Evolutionary conservation across 2,797 vertebrate genomes (phyloP).

Genomic region (Crax fasciolata): DNA sequence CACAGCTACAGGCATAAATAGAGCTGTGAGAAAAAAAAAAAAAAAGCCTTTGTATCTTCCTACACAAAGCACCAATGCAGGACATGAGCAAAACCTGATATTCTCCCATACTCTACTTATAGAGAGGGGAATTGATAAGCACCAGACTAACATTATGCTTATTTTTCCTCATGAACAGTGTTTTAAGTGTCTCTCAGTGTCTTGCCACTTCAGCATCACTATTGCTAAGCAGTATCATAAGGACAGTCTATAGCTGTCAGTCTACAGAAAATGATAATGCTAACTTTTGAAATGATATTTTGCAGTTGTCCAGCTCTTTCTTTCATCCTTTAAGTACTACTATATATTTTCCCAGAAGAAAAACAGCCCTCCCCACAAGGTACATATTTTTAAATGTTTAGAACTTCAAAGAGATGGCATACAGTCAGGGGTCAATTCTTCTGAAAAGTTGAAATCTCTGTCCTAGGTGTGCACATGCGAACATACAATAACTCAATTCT

Average conservation of each 20-base stretch:
- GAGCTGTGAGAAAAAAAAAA: not conserved
- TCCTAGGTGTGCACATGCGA: not conserved
- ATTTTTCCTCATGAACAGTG: not conserved
- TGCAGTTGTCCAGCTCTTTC: not conserved
- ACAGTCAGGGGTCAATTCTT: not conserved
- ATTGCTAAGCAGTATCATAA: slow-evolving; percentile 14
- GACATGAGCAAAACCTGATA: not conserved
- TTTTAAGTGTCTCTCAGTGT: not conserved
- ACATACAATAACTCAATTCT: not conserved
- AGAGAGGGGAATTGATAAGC: not conserved
- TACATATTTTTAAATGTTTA: not conserved
- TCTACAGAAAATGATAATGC: not conserved
- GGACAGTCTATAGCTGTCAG: not conserved
- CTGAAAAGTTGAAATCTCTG: not conserved
- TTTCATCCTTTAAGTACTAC: not conserved
- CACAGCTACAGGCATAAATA: not conserved
- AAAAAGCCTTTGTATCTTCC: not conserved
- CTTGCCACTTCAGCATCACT: not conserved
- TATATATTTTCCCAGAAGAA: not conserved
- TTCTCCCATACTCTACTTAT: not conserved
- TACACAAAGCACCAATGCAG: not conserved
- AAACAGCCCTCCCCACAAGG: not conserved
- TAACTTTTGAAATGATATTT: not conserved
- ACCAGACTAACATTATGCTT: not conserved
- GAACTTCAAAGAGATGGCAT: not conserved